Evolutionary conservation across 2,797 vertebrate genomes (phyloP), one percentile per base, ranked within the genome.

Genomic region (Anguilla marmorata): DNA sequence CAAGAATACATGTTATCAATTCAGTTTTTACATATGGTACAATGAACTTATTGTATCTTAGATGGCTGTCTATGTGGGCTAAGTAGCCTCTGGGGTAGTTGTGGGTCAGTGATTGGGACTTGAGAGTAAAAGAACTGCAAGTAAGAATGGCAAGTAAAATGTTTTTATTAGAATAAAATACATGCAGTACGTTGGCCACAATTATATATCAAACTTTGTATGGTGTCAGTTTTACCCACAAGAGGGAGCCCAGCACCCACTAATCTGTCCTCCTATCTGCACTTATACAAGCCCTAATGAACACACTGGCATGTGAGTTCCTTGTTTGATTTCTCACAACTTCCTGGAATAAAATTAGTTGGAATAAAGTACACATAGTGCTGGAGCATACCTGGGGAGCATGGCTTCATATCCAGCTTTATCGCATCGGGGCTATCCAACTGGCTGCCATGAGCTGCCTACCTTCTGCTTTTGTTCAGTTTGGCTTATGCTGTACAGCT

Each of bases 171-270:
- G 19, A 60, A 14, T 56, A 56, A 14, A 16, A 2, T 69, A 69
- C 24, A 69, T 69, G 60, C 3, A 24, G 5, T 63, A 63, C 3
- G 3, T 27, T 7, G 63, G 24, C 24, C 24, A 6, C 63, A 69
- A 69, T n/a, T 69, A 69, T 37, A 8, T 37, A 37, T 14, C 11
- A 19, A 37, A 19, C 41, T 37, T 66, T n/a, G 63, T 66, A n/a
- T n/a, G 63, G 30, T 79, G 33, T 37, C 74, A 37, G 4, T 41
- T 37, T 79, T 45, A 37, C 74, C 74, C 74, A 79, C 74, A 41
- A 79, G 74, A 79, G 74, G 74, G 74, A 79, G 74, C 74, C 74
- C 33, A 41, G 74, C 37, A 41, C 37, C 19, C 74, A 76, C 14
- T 56, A 52, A 56, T 56, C 9, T 56, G 11, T 56, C 12, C 54